These are phyloP conservation scores for Gryllus longicercus DNA, from an alignment of 2,888 invertebrate species.

Conservation along the genomic window DNA sequence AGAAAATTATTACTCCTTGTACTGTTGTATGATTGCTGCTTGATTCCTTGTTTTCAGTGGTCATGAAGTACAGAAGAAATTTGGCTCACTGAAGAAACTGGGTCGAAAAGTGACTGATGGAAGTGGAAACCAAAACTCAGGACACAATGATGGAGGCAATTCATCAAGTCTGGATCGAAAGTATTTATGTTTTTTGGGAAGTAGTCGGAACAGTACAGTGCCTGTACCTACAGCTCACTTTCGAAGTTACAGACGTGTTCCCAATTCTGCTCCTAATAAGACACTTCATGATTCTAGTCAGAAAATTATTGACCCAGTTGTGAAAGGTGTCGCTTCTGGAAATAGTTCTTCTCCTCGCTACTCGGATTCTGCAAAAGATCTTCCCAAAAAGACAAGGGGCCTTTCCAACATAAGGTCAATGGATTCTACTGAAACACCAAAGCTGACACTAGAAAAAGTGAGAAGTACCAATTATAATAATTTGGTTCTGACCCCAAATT, in stretches of 20 bases:
- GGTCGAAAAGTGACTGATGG: conserved; percentile 43
- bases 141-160: conserved; percentile 36
- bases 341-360: no score
- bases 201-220: conserved; percentile 46
- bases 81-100: conserved; percentile 71
- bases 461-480: conserved; percentile 6
- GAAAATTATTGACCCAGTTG: background rate
- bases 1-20: no score
- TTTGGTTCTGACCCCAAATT: conserved; percentile 12
- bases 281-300: background rate
- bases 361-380: background rate
- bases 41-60: background rate
- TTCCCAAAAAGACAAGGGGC: background rate
- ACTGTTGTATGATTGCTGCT: no score
- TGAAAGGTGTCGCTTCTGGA: background rate
- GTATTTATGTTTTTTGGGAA: conserved; percentile 58
- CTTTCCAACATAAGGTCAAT: background rate
- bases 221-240: conserved; percentile 77
- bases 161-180: conserved; percentile 67
- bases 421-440: background rate
- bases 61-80: conserved; percentile 52
- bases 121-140: background rate
- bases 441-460: background rate
- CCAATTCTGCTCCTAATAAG: conserved; percentile 38
- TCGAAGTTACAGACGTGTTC: conserved; percentile 67